Percentiles rank a stretch among this genome's conserved stretches.
Evolutionary conservation across 2,113 vertebrate genomes (phyloP).

Genomic region (Sylvietta virens): DNA sequence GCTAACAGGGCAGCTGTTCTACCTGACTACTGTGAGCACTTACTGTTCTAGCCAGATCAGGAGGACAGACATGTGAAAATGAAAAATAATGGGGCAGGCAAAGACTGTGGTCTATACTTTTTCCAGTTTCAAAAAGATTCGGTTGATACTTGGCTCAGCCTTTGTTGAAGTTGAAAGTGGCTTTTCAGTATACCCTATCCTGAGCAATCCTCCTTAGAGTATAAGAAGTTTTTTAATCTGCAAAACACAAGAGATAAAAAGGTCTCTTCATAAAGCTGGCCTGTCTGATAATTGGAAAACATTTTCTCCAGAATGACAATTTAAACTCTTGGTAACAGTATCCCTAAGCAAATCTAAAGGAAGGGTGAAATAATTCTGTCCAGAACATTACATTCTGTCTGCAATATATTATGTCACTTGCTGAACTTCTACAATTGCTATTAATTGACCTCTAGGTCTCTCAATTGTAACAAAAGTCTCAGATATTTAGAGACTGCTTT

Average conservation of each 20-base stretch:
- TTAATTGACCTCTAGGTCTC: background rate
- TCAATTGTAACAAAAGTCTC: background rate
- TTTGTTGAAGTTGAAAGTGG: slow-evolving; percentile 34
- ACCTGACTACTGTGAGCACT: background rate
- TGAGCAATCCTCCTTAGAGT: background rate
- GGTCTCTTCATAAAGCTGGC: background rate
- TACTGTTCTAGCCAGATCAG: slow-evolving; percentile 46
- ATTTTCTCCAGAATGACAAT: background rate
- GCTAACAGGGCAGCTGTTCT: slow-evolving; percentile 26
- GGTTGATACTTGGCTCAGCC: background rate
- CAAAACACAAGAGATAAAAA: slow-evolving; percentile 19
- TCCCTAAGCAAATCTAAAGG: background rate
- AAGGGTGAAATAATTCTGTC: background rate
- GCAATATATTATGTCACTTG: background rate
- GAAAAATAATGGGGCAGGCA: slow-evolving; percentile 48
- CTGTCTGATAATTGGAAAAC: slow-evolving; percentile 8
- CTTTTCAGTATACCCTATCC: background rate
- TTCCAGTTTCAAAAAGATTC: background rate
- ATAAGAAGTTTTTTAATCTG: slow-evolving; percentile 20
- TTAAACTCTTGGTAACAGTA: background rate
- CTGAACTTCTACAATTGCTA: background rate
- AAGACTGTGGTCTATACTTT: slow-evolving; percentile 21
- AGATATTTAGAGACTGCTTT: background rate
- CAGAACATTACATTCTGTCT: background rate
- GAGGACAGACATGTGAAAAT: slow-evolving; percentile 45